Evolutionary conservation across 2,113 vertebrate genomes (phyloP), one percentile per base, ranked within the genome.

Genomic region (Megaceryle maxima): DNA sequence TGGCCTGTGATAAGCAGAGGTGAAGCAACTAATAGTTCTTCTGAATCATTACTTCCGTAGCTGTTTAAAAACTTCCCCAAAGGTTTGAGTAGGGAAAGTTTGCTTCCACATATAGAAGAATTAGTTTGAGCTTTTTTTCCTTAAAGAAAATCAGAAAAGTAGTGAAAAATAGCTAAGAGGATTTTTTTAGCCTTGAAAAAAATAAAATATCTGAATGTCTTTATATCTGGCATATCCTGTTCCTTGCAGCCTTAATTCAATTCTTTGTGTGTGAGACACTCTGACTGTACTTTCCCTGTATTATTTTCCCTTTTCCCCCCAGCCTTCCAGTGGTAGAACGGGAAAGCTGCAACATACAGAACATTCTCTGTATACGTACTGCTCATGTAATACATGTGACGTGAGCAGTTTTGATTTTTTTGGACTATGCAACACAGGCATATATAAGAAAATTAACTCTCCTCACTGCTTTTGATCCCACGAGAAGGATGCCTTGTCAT

Each of bases 221-320:
- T 79, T 77, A 6, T 62, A 37, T 14, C 20, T 51, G 33, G 2
- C 11, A 53, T 92, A 77, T 77, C 48, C 10, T 11, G 13, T 62
- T 79, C 18, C 16, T 76, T 57, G 29, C 44, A 92, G 60, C 16
- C 15, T 90, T 72, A 69, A 90, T 73, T 63, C 16, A 57, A 5
- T 55, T 53, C 0, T 43, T 35, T 17, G 4, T 59, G 28, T 63
- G 8, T 57, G 25, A 44, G 44, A 18, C 16, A n/a, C 37, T 60
- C 11, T 29, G n/a, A 37, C 11, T 6, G 7, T 70, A 33, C 78
- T 66, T 63, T 67, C 46, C 19, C 3, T 19, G 25, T 13, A 46
- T 1, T 0, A 1, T 6, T 83, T 77, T 43, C 35, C 35, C 17
- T 83, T 64, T 24, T n/a, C 3, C 28, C 5, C 5, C 3, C 24